Evolutionary conservation across 2,113 vertebrate genomes (phyloP).

Genomic region (Charadrius vociferus): DNA sequence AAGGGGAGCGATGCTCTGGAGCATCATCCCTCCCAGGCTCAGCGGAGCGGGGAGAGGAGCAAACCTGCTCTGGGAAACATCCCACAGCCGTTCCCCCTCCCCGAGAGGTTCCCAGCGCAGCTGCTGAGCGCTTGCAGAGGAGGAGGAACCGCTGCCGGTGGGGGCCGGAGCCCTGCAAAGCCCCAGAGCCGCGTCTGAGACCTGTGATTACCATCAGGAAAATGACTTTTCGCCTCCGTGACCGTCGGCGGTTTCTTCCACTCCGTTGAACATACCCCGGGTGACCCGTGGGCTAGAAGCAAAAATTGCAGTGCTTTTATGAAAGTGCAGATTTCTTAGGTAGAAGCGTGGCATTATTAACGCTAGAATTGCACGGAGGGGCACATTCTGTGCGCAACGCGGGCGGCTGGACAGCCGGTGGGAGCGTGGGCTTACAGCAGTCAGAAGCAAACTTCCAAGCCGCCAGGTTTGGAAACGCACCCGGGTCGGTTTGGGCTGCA

Average conservation of each 20-base stretch:
- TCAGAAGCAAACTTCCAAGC: neutral
- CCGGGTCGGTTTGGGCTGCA: accelerated
- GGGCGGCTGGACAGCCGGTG: neutral
- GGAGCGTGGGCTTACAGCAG: accelerated
- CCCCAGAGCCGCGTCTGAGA: accelerated
- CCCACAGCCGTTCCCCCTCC: neutral
- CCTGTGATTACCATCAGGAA: accelerated
- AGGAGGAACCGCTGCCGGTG: neutral
- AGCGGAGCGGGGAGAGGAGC: accelerated
- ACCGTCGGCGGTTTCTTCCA: accelerated
- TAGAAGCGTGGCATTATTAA: accelerated
- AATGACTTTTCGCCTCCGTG: accelerated
- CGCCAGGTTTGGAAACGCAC: accelerated
- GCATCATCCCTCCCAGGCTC: neutral
- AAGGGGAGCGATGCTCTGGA: neutral
- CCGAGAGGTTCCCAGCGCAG: neutral
- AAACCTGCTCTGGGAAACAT: neutral
- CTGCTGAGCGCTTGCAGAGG: neutral
- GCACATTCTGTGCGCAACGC: accelerated
- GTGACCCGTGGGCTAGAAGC: neutral
- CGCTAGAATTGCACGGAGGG: accelerated
- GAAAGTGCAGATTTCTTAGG: accelerated
- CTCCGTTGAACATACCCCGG: accelerated
- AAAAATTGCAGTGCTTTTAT: neutral
- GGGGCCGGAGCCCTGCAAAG: neutral